Conservation (phyloP, 2,888 invertebrate genomes). For the Caenorhabditis sp. region DNA sequence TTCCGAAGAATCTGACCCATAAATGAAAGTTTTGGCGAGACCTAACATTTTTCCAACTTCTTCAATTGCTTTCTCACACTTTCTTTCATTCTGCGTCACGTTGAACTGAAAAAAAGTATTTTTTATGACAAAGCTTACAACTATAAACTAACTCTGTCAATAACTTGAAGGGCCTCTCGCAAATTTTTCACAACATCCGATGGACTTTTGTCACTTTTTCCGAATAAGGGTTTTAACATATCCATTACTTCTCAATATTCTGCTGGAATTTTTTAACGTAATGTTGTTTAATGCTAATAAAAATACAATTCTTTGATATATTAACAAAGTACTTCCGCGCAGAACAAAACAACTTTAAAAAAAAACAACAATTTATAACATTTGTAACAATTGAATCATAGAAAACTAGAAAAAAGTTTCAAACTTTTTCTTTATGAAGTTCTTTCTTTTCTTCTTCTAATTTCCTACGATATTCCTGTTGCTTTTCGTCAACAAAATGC, state of each 20-base stretch:
- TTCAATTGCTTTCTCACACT: conserved; percentile 93
- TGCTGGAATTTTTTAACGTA: neutral
- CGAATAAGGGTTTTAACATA: conserved; percentile 44
- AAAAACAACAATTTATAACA: neutral
- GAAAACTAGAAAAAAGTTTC: neutral
- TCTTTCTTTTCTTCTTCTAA: neutral
- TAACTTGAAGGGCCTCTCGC: conserved; percentile 88
- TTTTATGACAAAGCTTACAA: neutral
- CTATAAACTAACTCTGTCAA: conserved; percentile 84
- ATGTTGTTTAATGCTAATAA: neutral
- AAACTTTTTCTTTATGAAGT: too few species aligned
- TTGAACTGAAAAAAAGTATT: conserved; percentile 13
- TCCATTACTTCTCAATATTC: neutral
- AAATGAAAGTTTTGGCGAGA: conserved; percentile 94
- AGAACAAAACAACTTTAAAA: too few species aligned
- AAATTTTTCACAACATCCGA: conserved; percentile 92
- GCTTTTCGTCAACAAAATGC: conserved; percentile 40
- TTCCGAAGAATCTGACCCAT: conserved; percentile 95
- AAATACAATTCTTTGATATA: neutral
- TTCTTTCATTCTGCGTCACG: conserved; percentile 79
- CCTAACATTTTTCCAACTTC: conserved; percentile 83
- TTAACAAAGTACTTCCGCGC: too few species aligned
- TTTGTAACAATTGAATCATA: neutral
- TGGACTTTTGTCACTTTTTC: conserved; percentile 74
- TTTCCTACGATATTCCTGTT: conserved; percentile 22